These are phyloP conservation scores for Parasteatoda lunata DNA, from an alignment of 2,888 invertebrate genomes.

Conservation along the genomic window DNA sequence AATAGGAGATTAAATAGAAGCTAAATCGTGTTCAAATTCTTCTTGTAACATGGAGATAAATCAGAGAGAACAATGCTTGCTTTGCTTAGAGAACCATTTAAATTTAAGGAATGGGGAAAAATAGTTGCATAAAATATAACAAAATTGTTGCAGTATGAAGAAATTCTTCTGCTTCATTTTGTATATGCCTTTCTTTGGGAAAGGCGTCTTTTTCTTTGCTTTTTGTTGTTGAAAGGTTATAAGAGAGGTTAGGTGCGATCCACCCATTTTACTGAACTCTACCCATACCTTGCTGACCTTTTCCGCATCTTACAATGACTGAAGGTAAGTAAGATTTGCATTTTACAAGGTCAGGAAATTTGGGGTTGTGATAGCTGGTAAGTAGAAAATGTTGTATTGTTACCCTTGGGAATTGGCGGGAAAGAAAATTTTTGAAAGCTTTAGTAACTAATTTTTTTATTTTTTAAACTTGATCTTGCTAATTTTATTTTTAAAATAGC, in stretches of 20 bases:
- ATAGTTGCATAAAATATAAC: too few relatives aligned
- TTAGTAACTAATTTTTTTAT: too few relatives aligned
- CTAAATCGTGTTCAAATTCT: too few relatives aligned
- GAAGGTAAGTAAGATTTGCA: conserved; percentile 11
- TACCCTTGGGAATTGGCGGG: neutral
- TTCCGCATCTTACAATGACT: conserved; percentile 24
- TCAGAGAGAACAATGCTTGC: too few relatives aligned
- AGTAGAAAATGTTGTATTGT: neutral
- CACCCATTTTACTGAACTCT: conserved; percentile 25
- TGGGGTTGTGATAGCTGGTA: neutral
- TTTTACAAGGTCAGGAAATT: conserved; percentile 18
- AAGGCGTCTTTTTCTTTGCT: neutral
- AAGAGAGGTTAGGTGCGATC: conserved; percentile 38
- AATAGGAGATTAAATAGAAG: too few relatives aligned
- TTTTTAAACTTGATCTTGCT: too few relatives aligned
- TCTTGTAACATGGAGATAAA: too few relatives aligned
- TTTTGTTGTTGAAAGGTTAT: conserved; percentile 22
- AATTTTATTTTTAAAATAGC: too few relatives aligned
- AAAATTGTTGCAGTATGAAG: too few relatives aligned
- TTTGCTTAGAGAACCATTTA: too few relatives aligned
- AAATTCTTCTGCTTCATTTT: neutral
- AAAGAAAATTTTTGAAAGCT: neutral
- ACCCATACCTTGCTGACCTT: conserved; percentile 53
- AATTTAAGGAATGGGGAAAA: too few relatives aligned
- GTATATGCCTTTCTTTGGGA: neutral